Evolutionary conservation across 2,113 vertebrate species (phyloP).

Genomic region (Ctenomys sociabilis): DNA sequence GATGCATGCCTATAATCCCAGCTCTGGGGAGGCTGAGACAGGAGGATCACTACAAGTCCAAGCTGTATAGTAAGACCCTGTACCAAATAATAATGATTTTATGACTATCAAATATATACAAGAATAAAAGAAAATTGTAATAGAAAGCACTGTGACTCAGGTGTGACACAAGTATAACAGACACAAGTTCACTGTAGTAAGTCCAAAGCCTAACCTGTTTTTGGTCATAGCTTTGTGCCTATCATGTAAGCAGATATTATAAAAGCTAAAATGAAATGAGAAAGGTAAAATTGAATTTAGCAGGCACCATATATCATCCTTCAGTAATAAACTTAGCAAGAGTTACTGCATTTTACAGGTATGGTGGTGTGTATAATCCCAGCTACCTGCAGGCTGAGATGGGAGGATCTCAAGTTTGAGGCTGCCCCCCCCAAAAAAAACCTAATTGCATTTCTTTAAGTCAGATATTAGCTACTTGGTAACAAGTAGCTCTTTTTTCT

Average conservation of each 20-base stretch:
- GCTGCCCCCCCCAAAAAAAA: not conserved
- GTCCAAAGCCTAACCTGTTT: not conserved
- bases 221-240: conserved; percentile 8
- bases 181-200: not conserved
- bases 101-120: not conserved
- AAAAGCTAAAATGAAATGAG: conserved; percentile 25
- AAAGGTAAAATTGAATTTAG: not conserved
- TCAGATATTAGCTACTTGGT: not conserved
- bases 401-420: not conserved
- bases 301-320: not conserved
- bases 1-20: too few species aligned
- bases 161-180: not conserved
- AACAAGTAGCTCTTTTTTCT: not conserved
- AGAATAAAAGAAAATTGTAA: not conserved
- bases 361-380: not conserved
- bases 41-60: too few species aligned
- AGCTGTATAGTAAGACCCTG: too few species aligned
- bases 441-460: not conserved
- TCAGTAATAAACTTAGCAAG: not conserved
- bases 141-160: not conserved
- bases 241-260: not conserved
- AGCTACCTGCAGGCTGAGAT: not conserved
- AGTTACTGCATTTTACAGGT: not conserved
- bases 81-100: not conserved
- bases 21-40: too few species aligned